Base-by-base conservation (phyloP, 1,140 invertebrate species). In the Eubasilissa regina region DNA sequence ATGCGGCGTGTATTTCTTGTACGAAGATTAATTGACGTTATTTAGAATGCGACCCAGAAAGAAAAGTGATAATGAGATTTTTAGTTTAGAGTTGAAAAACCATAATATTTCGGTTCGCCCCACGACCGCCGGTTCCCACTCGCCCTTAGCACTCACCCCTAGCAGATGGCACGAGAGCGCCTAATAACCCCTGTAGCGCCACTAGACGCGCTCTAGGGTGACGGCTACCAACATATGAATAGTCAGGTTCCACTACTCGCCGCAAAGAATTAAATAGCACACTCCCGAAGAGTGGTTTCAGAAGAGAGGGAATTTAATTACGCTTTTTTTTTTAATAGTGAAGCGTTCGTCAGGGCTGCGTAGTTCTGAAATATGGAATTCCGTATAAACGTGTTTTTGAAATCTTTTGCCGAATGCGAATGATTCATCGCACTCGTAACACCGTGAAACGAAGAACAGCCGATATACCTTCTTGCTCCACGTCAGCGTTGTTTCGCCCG, bases 231-330 rank as follows among this genome's bases (percentile, higher is more conserved):
- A 19, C 62, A 45, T 35, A 25, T 43, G 62, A 45, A 66, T 43
- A 43, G 25, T 35, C 25, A 4, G 43, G 35, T 13, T 4, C 62
- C 15, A 8, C 43, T 13, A 7, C 43, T 44, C 62, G 11, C 43
- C 35, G 62, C 43, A 66, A 66, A 66, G 62, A 66, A 66, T 66
- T 44, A 66, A 66, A 66, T 66, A 66, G 62, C 62, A 45, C 17
- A 66, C 62, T 66, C 43, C 6, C 1, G 13, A 45, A 12, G 44
- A 45, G 62, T 66, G 62, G n/a, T 15, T 43, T 13, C 35, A 21
- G 7, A 17, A 66, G 62, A 15, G 43, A 25, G 62, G 62, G 43
- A 66, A 44, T 66, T 44, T 45, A 44, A 66, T 66, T 66, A 66
- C 44, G 13, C 62, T 66, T 66, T 66, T 66, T 66, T 66, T 66